Conservation (phyloP, 2,888 invertebrate genomes). For the Napeogenes inachia region DNA sequence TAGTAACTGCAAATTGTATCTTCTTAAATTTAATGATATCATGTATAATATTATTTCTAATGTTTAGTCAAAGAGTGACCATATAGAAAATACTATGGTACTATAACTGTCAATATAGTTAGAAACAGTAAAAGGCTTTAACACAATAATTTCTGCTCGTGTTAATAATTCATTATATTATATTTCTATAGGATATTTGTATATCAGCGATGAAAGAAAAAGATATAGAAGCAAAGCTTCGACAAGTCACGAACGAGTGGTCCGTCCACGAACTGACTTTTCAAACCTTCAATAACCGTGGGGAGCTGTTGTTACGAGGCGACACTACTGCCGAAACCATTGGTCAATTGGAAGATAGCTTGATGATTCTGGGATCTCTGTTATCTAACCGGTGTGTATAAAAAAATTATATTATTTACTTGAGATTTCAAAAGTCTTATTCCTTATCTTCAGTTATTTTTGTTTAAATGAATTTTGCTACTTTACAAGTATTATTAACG, state of each 20-base stretch:
- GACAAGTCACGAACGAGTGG: constrained; percentile 97
- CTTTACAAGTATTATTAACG: too few species aligned
- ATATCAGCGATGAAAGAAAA: constrained; percentile 99
- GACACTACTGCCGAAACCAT: constrained; percentile 97
- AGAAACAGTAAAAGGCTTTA: too few species aligned
- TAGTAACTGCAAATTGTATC: too few species aligned
- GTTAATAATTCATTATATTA: background rate
- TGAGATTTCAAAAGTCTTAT: too few species aligned
- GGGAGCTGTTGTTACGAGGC: constrained; percentile 92
- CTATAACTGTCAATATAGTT: too few species aligned
- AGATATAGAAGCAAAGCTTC: constrained; percentile 96
- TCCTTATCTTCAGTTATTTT: too few species aligned
- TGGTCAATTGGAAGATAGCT: constrained; percentile 94
- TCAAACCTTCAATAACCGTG: constrained; percentile 96
- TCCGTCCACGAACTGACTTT: constrained; percentile 94
- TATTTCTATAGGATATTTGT: constrained; percentile 87
- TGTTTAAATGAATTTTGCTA: too few species aligned
- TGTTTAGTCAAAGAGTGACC: too few species aligned
- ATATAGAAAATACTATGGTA: too few species aligned
- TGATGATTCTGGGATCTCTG: constrained; percentile 97
- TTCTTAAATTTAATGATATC: too few species aligned
- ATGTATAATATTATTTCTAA: too few species aligned
- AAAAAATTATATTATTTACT: too few species aligned
- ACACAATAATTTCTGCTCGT: background rate
- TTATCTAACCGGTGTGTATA: constrained; percentile 87